These are phyloP conservation scores for Eleginops maclovinus DNA, from an alignment of 2,113 vertebrate genomes.

Conservation along the genomic window DNA sequence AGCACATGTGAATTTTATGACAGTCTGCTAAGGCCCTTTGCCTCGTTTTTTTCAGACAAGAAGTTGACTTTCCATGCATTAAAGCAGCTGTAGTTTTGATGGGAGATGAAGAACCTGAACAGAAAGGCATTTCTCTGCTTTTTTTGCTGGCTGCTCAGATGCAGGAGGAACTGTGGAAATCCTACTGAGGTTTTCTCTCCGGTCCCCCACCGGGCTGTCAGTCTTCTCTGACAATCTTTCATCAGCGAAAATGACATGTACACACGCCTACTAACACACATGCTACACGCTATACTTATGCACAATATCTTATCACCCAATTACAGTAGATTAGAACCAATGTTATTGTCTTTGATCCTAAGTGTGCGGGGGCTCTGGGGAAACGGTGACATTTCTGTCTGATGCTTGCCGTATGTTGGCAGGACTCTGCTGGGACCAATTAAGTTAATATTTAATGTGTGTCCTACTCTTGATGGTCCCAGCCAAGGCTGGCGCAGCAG, in stretches of 20 bases:
- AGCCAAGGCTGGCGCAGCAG: slow-evolving; percentile 74
- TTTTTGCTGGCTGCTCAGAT: slow-evolving; percentile 32
- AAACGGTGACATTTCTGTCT: slow-evolving; percentile 81
- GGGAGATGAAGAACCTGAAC: slow-evolving; percentile 25
- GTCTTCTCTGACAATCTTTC: slow-evolving; percentile 60
- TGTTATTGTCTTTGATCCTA: slow-evolving; percentile 84
- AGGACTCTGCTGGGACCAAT: slow-evolving; percentile 81
- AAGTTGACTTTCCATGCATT: slow-evolving; percentile 48
- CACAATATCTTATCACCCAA: slow-evolving; percentile 80
- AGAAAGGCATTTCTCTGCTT: slow-evolving; percentile 10
- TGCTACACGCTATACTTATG: slow-evolving; percentile 35
- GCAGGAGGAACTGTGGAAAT: slow-evolving; percentile 32
- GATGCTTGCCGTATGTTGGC: slow-evolving; percentile 78
- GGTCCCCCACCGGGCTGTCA: slow-evolving; percentile 57
- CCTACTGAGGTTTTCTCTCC: slow-evolving; percentile 54
- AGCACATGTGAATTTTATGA: slow-evolving; percentile 49
- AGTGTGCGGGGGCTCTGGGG: slow-evolving; percentile 76
- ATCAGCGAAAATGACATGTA: slow-evolving; percentile 56
- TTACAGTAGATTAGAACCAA: slow-evolving; percentile 84
- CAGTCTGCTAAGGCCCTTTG: slow-evolving; percentile 33
- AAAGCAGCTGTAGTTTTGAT: slow-evolving; percentile 48
- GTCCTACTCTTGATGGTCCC: slow-evolving; percentile 70
- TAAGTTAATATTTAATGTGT: slow-evolving; percentile 85
- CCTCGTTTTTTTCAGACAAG: slow-evolving; percentile 42
- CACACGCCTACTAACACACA: slow-evolving; percentile 30